These are phyloP conservation scores for Rhynchopsitta pachyrhyncha DNA, from an alignment of 2,113 vertebrate genomes.

Conservation along the genomic window DNA sequence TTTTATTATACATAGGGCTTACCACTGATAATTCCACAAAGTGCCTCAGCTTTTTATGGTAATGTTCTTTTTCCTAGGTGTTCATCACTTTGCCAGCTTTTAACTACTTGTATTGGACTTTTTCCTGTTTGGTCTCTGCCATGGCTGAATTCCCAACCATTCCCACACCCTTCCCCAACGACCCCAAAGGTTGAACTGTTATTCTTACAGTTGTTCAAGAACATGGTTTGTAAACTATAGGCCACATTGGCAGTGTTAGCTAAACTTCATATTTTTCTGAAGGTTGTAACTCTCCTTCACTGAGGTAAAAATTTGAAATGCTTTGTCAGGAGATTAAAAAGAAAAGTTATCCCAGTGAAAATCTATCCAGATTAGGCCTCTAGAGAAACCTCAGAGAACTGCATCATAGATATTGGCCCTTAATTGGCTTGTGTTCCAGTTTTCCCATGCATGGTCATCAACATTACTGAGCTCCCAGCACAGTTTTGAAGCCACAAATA, in stretches of 20 bases:
- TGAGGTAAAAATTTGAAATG: not conserved
- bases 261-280: not conserved
- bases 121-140: not conserved
- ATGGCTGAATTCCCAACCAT: not conserved
- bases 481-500: not conserved
- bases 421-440: not conserved
- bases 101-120: not conserved
- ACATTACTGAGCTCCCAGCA: not conserved
- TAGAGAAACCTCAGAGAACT: not conserved
- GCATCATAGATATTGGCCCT: not conserved
- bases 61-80: not conserved
- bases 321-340: not conserved
- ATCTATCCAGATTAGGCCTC: not conserved
- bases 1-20: not conserved
- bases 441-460: not conserved
- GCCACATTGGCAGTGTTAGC: not conserved
- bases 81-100: not conserved
- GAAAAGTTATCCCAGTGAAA: not conserved
- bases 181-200: not conserved
- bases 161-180: too few relatives aligned
- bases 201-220: not conserved
- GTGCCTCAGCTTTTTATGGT: not conserved
- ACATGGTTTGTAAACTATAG: not conserved
- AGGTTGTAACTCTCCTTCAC: not conserved
- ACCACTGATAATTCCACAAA: not conserved